phyloP scores from a whole-genome alignment of 2,797 vertebrate species.

The Cyprinella venusta region DNA sequence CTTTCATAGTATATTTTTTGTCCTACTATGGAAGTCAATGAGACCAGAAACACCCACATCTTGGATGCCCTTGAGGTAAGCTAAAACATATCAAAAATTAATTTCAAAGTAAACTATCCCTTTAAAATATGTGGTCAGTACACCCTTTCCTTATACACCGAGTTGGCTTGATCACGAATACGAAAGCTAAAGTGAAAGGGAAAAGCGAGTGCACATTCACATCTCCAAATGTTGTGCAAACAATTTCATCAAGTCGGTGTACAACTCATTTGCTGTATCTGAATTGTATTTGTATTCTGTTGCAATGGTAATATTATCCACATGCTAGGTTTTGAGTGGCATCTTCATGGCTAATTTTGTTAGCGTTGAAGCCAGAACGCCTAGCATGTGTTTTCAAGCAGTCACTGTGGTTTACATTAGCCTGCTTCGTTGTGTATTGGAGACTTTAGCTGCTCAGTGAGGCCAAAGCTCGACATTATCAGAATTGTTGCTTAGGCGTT shows the following conservation, averaged over 20 bases:
- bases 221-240: neutral
- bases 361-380: slow-evolving; percentile 43
- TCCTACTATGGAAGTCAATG: too few relatives aligned
- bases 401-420: slow-evolving; percentile 57
- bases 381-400: slow-evolving; percentile 53
- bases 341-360: slow-evolving; percentile 56
- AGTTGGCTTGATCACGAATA: neutral
- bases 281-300: neutral
- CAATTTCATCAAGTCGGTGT: neutral
- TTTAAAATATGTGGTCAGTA: too few relatives aligned
- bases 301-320: slow-evolving; percentile 7
- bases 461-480: slow-evolving; percentile 44
- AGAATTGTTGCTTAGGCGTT: slow-evolving; percentile 32
- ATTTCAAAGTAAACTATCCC: too few relatives aligned
- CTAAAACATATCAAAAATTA: too few relatives aligned
- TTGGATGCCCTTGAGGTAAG: too few relatives aligned
- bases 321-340: slow-evolving; percentile 40
- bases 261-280: neutral
- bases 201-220: neutral
- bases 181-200: too few relatives aligned
- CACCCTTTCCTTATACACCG: neutral
- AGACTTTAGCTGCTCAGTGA: slow-evolving; percentile 42
- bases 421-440: slow-evolving; percentile 40
- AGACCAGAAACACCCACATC: too few relatives aligned
- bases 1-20: too few relatives aligned